A percentile compares a stretch with the other conserved stretches of the same genome.
These are phyloP conservation scores for Peromyscus leucopus DNA, from an alignment of 2,113 vertebrate genomes.

Conservation along the genomic window DNA sequence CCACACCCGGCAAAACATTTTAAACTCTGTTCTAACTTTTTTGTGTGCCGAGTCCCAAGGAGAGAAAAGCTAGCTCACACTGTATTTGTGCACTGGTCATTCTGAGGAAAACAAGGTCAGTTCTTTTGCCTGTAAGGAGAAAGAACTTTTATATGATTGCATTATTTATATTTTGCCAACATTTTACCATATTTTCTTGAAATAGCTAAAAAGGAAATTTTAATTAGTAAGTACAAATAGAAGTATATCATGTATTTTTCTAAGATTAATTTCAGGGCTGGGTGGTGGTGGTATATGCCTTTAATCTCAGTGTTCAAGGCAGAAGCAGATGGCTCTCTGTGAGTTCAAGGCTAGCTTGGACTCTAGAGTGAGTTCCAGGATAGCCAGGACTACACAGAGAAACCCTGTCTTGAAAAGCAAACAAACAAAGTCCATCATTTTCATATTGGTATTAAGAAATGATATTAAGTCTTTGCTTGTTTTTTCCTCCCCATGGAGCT, in stretches of 20 bases:
- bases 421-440: neutral
- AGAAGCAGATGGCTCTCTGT: neutral
- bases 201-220: constrained; percentile 49
- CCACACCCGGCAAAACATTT: neutral
- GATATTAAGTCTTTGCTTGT: neutral
- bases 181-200: constrained; percentile 20
- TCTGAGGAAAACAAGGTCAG: neutral
- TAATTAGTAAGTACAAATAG: constrained; percentile 50
- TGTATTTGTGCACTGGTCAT: neutral
- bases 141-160: neutral
- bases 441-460: constrained; percentile 19
- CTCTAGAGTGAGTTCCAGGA: neutral
- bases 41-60: neutral
- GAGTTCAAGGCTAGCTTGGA: neutral
- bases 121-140: neutral
- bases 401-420: neutral
- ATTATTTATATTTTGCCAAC: constrained; percentile 5
- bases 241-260: neutral
- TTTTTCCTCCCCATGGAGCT: neutral
- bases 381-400: neutral
- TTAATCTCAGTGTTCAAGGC: neutral
- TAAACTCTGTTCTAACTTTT: constrained; percentile 45
- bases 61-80: neutral
- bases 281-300: neutral
- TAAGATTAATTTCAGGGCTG: neutral